Percentiles rank a stretch among this genome's conserved stretches.
Conservation (phyloP, 2,797 vertebrate genomes). For the Typhlichthys eigenmanni region DNA sequence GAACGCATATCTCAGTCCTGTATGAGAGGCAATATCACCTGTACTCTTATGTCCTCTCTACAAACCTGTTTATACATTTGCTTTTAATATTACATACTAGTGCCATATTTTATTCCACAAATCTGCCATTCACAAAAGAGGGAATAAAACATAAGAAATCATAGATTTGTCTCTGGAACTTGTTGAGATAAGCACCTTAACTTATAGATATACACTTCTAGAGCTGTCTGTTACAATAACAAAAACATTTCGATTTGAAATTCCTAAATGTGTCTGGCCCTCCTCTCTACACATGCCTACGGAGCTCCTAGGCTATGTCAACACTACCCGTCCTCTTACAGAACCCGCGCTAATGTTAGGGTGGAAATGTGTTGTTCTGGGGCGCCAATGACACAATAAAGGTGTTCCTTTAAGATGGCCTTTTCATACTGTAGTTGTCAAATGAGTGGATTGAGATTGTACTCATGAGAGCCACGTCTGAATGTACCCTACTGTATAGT, state of each 20-base stretch:
- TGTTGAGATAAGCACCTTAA: constrained; percentile 11
- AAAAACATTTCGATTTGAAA: too few relatives aligned
- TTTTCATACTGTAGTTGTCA: not conserved
- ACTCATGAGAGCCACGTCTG: constrained; percentile 32
- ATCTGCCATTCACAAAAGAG: constrained; percentile 10
- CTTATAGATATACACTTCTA: too few relatives aligned
- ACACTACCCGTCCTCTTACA: too few relatives aligned
- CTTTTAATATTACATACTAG: constrained; percentile 20
- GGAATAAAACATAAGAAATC: not conserved
- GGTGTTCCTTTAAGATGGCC: constrained; percentile 7
- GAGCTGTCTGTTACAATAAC: too few relatives aligned
- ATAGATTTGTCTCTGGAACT: constrained; percentile 24
- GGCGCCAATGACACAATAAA: not conserved
- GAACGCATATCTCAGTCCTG: constrained; percentile 57
- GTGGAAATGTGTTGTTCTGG: too few relatives aligned
- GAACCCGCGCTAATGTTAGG: too few relatives aligned
- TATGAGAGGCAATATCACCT: constrained; percentile 43
- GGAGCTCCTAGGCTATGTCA: too few relatives aligned
- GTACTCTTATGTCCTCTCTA: constrained; percentile 39
- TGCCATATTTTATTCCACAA: constrained; percentile 23
- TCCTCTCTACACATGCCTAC: too few relatives aligned
- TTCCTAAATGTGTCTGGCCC: too few relatives aligned
- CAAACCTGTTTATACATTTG: constrained; percentile 41
- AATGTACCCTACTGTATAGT: constrained; percentile 8
- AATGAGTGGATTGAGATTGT: constrained; percentile 19